These are phyloP conservation scores for Tetramorium simillimum DNA, from an alignment of 1,140 invertebrate species.

Conservation along the genomic window DNA sequence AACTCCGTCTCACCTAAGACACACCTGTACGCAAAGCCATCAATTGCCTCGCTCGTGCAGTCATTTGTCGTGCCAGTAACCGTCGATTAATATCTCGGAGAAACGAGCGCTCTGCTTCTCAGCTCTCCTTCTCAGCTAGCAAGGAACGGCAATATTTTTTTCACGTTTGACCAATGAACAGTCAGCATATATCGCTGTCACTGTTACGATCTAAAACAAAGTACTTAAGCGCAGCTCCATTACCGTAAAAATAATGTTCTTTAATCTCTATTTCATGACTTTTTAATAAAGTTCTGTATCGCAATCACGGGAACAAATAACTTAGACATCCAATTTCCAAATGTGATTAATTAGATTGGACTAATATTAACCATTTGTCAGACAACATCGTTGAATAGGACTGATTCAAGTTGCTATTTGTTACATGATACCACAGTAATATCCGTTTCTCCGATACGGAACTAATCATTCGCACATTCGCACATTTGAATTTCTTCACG, in stretches of 20 bases:
- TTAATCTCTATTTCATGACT: neutral
- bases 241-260: neutral
- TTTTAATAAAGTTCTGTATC: neutral
- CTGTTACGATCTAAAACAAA: slow-evolving; percentile 34
- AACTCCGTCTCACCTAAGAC: slow-evolving; percentile 43
- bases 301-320: neutral
- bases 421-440: slow-evolving; percentile 23
- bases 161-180: slow-evolving; percentile 5
- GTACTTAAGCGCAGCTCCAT: slow-evolving; percentile 8
- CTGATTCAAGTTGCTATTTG: neutral
- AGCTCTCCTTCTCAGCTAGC: slow-evolving; percentile 21
- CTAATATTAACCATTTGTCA: slow-evolving; percentile 17
- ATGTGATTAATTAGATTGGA: neutral
- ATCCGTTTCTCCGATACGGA: slow-evolving; percentile 13
- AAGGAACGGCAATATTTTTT: slow-evolving; percentile 14
- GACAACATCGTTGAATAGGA: neutral
- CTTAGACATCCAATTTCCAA: neutral
- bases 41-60: slow-evolving; percentile 33
- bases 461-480: slow-evolving; percentile 57
- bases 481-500: slow-evolving; percentile 43
- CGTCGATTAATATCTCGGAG: slow-evolving; percentile 41
- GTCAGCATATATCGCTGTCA: slow-evolving; percentile 16
- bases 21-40: slow-evolving; percentile 51
- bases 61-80: slow-evolving; percentile 44
- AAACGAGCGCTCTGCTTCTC: slow-evolving; percentile 40